Evolutionary conservation across 1,140 invertebrate genomes (phyloP).

Genomic region (Ostrea denselamellosa): DNA sequence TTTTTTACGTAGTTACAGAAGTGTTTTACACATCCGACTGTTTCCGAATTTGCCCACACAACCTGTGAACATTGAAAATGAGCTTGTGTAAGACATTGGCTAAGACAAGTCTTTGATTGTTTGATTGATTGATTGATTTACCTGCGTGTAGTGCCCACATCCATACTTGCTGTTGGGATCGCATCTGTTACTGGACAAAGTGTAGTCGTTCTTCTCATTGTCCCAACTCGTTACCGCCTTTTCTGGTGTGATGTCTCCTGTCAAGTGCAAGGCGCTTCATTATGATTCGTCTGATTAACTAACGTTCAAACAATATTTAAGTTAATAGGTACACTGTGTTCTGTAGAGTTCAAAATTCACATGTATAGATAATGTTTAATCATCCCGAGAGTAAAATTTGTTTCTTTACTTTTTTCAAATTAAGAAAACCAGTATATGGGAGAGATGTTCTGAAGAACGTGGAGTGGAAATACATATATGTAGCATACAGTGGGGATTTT

Average conservation of each 20-base stretch:
- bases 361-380: too few relatives aligned
- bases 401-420: too few relatives aligned
- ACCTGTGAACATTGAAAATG: background rate
- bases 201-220: conserved; percentile 3
- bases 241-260: background rate
- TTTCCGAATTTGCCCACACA: conserved; percentile 41
- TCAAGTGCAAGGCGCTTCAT: background rate
- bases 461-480: too few relatives aligned
- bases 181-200: background rate
- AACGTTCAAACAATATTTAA: too few relatives aligned
- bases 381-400: too few relatives aligned
- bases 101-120: background rate
- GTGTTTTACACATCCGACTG: conserved; percentile 39
- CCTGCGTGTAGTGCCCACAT: conserved; percentile 11
- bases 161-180: background rate
- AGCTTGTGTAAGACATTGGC: too few relatives aligned
- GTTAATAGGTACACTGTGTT: too few relatives aligned
- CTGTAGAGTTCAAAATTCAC: too few relatives aligned
- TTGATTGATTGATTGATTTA: background rate
- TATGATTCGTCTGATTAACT: too few relatives aligned
- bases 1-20: background rate
- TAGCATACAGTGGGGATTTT: too few relatives aligned
- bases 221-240: background rate
- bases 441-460: too few relatives aligned
- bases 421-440: too few relatives aligned